Percentiles rank a stretch among this genome's conserved stretches.
phyloP scores from a whole-genome alignment of 2,888 invertebrate genomes.

The Scaptomyza tumidula region DNA sequence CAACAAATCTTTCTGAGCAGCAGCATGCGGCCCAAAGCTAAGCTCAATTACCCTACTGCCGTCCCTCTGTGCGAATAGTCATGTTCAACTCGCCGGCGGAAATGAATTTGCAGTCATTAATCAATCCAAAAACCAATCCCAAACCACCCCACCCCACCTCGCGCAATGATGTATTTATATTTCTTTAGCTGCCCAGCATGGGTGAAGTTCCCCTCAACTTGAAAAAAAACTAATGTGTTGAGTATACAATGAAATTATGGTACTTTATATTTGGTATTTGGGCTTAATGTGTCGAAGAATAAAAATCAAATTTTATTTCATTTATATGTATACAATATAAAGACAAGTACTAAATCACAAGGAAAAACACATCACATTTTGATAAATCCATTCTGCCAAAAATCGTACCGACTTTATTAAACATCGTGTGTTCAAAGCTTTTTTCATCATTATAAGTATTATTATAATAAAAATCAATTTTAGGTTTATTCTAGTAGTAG shows the following conservation, averaged over 20 bases:
- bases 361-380: too few relatives aligned
- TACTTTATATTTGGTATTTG: background rate
- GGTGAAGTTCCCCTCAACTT: background rate
- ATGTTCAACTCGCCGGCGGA: constrained; percentile 56
- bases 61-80: constrained; percentile 4
- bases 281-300: background rate
- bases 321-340: background rate
- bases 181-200: constrained; percentile 7
- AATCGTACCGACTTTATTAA: too few relatives aligned
- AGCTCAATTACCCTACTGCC: constrained; percentile 2
- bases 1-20: constrained; percentile 51
- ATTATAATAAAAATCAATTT: too few relatives aligned
- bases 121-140: constrained; percentile 42
- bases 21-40: constrained; percentile 17
- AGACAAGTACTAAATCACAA: too few relatives aligned
- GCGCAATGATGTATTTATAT: constrained; percentile 8
- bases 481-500: too few relatives aligned
- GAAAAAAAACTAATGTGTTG: constrained; percentile 10
- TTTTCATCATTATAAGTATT: too few relatives aligned
- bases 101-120: constrained; percentile 79
- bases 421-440: too few relatives aligned
- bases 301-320: background rate
- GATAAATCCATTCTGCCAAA: too few relatives aligned
- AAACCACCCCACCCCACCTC: background rate
- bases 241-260: background rate